Evolutionary conservation across 2,888 invertebrate genomes (phyloP), one percentile per base, ranked within the genome.

Genomic region (Tortricodes alternella): DNA sequence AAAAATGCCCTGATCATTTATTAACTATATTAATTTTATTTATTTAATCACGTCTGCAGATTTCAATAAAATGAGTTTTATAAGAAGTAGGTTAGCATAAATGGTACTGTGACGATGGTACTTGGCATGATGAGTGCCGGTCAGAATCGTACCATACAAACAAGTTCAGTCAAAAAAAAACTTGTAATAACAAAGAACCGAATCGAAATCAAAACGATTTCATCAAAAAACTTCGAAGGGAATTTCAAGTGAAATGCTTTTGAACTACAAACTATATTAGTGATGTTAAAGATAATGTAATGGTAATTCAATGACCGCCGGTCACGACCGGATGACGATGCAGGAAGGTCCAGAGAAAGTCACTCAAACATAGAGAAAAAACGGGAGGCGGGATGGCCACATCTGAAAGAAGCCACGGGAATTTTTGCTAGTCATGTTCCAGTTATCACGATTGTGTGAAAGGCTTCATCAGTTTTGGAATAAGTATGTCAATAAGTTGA

Each of bases 211-310:
- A 24, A 23, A 23, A 43, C 13, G n/a, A 43, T 13, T 11, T 11
- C 15, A 15, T 34, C 34, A 34, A 34, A 34, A 3, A 6, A 38
- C 38, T 8, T n/a, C 13, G 15, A 46, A 15, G 21, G 16, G 34
- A 46, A 18, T 46, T 46, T 24, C 2, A 34, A 46, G 46, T 46
- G 34, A 32, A 46, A 46, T 34, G 2, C 16, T 34, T 46, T 46
- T 46, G 34, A 46, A 19, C 19, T 13, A 19, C 46, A 46, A 46
- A 46, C 34, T 46, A 46, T 46, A 46, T 46, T 46, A 46, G 46
- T 46, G 34, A 46, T 46, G 46, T 46, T 46, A 34, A 46, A 46
- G 46, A 46, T 34, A 46, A 46, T 34, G 34, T 34, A 46, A 46
- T 46, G 21, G 46, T 21, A 15, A 46, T 34, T 34, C 34, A 46